These are phyloP conservation scores for Sarcophaga carnaria DNA, from an alignment of 2,888 invertebrate genomes.

Conservation along the genomic window DNA sequence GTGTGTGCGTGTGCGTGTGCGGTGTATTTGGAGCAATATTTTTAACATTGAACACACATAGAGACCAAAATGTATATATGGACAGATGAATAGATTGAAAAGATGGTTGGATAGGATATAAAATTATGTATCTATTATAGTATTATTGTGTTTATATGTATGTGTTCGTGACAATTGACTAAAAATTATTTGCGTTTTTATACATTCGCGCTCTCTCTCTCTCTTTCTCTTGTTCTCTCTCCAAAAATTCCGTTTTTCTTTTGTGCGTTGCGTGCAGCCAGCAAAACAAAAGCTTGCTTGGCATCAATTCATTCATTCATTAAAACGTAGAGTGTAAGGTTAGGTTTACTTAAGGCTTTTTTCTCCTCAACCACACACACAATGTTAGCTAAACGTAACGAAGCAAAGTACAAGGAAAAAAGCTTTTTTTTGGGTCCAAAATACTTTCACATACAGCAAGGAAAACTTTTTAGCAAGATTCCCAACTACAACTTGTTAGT, in stretches of 20 bases:
- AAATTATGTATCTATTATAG: slow-evolving; percentile 41
- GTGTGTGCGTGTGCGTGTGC: background rate
- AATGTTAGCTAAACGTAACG: too few species aligned
- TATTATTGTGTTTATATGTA: slow-evolving; percentile 7
- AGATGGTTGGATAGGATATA: background rate
- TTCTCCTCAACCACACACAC: background rate
- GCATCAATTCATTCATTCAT: slow-evolving; percentile 76
- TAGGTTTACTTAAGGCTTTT: background rate
- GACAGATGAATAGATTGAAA: background rate
- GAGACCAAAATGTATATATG: background rate
- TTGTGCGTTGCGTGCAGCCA: background rate
- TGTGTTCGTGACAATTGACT: slow-evolving; percentile 15
- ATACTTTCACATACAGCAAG: background rate
- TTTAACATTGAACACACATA: slow-evolving; percentile 28
- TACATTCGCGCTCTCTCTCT: too few species aligned
- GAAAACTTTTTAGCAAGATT: background rate
- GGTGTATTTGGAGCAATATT: slow-evolving; percentile 5
- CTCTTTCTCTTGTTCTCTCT: background rate
- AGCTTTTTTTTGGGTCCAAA: slow-evolving; percentile 18
- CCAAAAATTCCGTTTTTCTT: too few species aligned
- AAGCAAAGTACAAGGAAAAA: background rate
- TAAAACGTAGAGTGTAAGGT: slow-evolving; percentile 69
- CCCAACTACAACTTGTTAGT: background rate
- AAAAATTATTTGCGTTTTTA: slow-evolving; percentile 14
- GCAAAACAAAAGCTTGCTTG: slow-evolving; percentile 67